Conservation (phyloP, 2,888 invertebrate species). For the Athalia rosae region DNA sequence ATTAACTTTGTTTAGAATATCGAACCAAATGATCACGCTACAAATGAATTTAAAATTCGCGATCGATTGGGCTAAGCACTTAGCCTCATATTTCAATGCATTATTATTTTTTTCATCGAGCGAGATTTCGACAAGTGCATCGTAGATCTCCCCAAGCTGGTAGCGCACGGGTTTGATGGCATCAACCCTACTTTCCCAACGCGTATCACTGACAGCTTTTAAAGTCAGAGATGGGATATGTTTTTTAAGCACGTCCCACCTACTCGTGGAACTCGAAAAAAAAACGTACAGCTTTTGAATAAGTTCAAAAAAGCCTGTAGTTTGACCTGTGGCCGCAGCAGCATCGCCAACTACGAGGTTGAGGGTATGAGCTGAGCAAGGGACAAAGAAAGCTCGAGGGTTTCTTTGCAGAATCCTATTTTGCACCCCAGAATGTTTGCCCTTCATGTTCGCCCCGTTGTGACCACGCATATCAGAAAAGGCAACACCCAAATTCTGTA, state of each 20-base stretch:
- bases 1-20: slow-evolving; percentile 28
- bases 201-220: slow-evolving; percentile 53
- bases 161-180: slow-evolving; percentile 51
- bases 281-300: slow-evolving; percentile 42
- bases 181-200: slow-evolving; percentile 54
- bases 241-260: slow-evolving; percentile 51
- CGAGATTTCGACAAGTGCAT: slow-evolving; percentile 49
- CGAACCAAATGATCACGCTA: slow-evolving; percentile 33
- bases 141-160: slow-evolving; percentile 51
- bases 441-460: slow-evolving; percentile 48
- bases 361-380: slow-evolving; percentile 46
- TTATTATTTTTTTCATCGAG: slow-evolving; percentile 41
- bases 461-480: slow-evolving; percentile 46
- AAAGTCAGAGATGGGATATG: slow-evolving; percentile 51
- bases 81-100: slow-evolving; percentile 32
- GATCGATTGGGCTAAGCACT: slow-evolving; percentile 31
- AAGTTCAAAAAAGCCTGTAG: slow-evolving; percentile 12
- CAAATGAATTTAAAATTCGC: slow-evolving; percentile 42
- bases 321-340: slow-evolving; percentile 27
- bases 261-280: slow-evolving; percentile 50
- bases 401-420: slow-evolving; percentile 37
- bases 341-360: slow-evolving; percentile 48
- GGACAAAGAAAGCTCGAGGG: slow-evolving; percentile 43
- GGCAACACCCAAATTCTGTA: slow-evolving; percentile 37
- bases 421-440: slow-evolving; percentile 47